phyloP scores from a whole-genome alignment of 2,797 vertebrate species.

The Gymnopithys bicolor region DNA sequence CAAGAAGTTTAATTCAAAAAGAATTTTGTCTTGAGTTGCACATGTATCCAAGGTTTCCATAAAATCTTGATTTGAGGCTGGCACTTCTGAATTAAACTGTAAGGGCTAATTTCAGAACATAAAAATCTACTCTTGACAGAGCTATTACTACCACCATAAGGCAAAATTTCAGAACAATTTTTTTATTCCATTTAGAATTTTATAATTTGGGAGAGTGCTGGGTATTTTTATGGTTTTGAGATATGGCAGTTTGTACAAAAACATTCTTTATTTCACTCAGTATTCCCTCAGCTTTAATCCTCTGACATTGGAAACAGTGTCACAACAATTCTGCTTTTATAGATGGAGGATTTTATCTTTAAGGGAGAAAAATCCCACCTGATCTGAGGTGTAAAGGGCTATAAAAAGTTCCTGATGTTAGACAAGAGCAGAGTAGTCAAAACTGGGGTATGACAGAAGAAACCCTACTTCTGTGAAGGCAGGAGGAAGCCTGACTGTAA shows the following conservation, averaged over 20 bases:
- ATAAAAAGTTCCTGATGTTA: neutral
- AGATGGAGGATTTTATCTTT: neutral
- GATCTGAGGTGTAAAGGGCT: neutral
- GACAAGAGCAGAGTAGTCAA: neutral
- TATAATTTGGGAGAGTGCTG: neutral
- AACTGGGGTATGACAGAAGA: neutral
- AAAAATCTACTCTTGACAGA: constrained; percentile 6
- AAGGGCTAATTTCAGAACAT: neutral
- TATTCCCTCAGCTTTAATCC: neutral
- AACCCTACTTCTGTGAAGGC: neutral
- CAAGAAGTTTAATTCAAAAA: neutral
- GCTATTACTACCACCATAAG: neutral
- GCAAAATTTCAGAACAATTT: neutral
- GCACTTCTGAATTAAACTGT: neutral
- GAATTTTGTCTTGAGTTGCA: neutral
- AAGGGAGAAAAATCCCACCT: neutral
- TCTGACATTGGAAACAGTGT: neutral
- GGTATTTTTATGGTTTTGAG: neutral
- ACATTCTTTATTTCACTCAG: neutral
- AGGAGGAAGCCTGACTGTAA: neutral
- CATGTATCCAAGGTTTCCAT: neutral
- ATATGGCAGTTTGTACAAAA: neutral
- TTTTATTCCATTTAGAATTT: neutral
- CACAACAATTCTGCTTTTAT: neutral
- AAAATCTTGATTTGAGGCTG: neutral